phyloP scores from a whole-genome alignment of 2,797 vertebrate genomes.

The Luscinia luscinia region DNA sequence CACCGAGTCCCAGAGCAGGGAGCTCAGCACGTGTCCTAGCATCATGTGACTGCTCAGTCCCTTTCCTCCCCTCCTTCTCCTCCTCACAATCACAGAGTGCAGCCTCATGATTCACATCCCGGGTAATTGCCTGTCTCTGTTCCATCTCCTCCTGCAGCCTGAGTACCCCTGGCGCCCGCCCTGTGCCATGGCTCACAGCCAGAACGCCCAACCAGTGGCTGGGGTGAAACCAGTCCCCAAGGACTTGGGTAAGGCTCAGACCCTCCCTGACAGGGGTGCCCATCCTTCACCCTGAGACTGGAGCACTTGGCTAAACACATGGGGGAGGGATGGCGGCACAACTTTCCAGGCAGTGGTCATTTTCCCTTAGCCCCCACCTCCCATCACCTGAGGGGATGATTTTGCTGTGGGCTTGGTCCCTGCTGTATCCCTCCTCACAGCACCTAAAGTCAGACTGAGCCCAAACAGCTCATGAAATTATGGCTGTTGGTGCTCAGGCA shows the following conservation, averaged over 20 bases:
- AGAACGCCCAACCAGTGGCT: conserved; percentile 81
- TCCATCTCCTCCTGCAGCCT: conserved; percentile 54
- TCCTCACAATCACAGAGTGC: rapidly evolving
- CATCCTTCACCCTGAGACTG: neutral
- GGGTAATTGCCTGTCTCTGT: neutral
- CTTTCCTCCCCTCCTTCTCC: neutral
- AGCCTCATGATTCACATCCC: neutral
- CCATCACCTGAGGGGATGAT: neutral
- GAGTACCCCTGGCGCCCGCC: conserved; percentile 90
- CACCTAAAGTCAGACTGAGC: neutral
- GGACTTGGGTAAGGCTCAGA: conserved; percentile 83
- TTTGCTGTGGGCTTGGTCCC: rapidly evolving
- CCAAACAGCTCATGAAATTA: neutral
- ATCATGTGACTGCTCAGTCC: neutral
- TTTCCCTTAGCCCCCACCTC: neutral
- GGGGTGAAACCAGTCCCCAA: conserved; percentile 83
- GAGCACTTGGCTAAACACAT: neutral
- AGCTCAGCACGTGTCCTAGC: neutral
- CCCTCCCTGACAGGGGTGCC: neutral
- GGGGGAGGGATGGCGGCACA: neutral
- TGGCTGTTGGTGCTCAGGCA: rapidly evolving
- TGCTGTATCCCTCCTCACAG: neutral
- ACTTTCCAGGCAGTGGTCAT: neutral
- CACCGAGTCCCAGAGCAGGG: rapidly evolving
- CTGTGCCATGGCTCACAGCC: conserved; percentile 83